phyloP scores from a whole-genome alignment of 2,113 vertebrate genomes.

The Neodon shergylaensis region DNA sequence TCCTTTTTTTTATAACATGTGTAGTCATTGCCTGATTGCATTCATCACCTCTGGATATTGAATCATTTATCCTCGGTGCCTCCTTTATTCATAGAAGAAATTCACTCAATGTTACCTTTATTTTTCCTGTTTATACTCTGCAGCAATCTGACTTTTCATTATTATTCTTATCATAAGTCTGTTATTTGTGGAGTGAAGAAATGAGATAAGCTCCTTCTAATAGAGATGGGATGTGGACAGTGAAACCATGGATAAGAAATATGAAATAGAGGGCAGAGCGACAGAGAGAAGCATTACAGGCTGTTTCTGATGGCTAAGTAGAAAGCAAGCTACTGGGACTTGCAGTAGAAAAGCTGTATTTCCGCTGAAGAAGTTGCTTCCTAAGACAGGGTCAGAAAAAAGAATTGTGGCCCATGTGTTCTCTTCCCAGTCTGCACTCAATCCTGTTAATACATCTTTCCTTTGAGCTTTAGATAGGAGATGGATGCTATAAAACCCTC shows the following conservation, averaged over 20 bases:
- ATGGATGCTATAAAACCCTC: neutral
- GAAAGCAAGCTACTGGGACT: neutral
- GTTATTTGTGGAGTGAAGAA: constrained; percentile 71
- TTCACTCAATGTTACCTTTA: constrained; percentile 76
- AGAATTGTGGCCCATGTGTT: too few relatives aligned
- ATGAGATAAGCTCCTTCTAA: constrained; percentile 67
- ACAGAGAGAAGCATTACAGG: neutral
- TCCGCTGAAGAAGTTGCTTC: neutral
- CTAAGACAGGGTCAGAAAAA: neutral
- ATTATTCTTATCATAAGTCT: constrained; percentile 72
- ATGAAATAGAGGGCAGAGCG: neutral
- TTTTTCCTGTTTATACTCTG: constrained; percentile 64
- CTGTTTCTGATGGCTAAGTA: neutral
- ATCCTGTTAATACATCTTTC: neutral
- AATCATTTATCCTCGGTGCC: constrained; percentile 77
- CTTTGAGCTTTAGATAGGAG: neutral
- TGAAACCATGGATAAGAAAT: constrained; percentile 38
- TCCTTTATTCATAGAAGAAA: constrained; percentile 51
- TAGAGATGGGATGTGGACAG: neutral
- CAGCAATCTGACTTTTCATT: constrained; percentile 72
- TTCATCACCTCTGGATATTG: constrained; percentile 81
- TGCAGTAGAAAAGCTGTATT: neutral
- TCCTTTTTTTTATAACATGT: constrained; percentile 72
- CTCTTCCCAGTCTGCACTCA: neutral
- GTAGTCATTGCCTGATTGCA: constrained; percentile 78